Evolutionary conservation across 2,888 invertebrate species (phyloP).

Genomic region (Branchipolynoe longqiensis): DNA sequence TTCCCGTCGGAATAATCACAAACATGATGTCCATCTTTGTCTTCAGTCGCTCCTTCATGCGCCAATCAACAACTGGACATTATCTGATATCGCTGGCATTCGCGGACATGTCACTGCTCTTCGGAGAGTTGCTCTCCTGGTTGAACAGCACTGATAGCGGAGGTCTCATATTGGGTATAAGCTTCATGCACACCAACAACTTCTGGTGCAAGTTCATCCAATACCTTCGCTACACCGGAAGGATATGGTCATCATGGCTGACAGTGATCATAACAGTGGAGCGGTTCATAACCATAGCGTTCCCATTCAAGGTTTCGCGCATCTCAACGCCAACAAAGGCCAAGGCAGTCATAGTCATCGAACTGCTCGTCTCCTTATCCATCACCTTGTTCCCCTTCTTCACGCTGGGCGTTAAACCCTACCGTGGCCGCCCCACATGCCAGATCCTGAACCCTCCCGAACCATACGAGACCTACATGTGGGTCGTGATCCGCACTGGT

Average conservation of each 20-base stretch:
- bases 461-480: constrained; percentile 53
- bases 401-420: constrained; percentile 20
- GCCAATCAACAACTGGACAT: constrained; percentile 56
- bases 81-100: constrained; percentile 58
- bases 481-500: constrained; percentile 44
- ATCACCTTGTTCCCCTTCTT: constrained; percentile 32
- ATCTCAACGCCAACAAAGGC: constrained; percentile 58
- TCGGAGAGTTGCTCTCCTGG: constrained; percentile 54
- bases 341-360: constrained; percentile 50
- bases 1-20: constrained; percentile 55
- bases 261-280: constrained; percentile 59
- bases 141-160: constrained; percentile 26
- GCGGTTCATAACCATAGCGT: constrained; percentile 53
- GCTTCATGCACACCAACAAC: constrained; percentile 29
- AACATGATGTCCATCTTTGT: constrained; percentile 58
- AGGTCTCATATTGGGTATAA: constrained; percentile 16
- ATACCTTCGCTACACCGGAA: constrained; percentile 36
- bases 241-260: constrained; percentile 57
- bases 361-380: constrained; percentile 28
- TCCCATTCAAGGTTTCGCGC: constrained; percentile 50
- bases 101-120: constrained; percentile 49
- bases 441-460: constrained; percentile 34
- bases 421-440: neutral
- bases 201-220: constrained; percentile 54
- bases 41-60: constrained; percentile 52